Conservation (phyloP, 2,113 vertebrate species). For the Daphoenositta chrysoptera region DNA sequence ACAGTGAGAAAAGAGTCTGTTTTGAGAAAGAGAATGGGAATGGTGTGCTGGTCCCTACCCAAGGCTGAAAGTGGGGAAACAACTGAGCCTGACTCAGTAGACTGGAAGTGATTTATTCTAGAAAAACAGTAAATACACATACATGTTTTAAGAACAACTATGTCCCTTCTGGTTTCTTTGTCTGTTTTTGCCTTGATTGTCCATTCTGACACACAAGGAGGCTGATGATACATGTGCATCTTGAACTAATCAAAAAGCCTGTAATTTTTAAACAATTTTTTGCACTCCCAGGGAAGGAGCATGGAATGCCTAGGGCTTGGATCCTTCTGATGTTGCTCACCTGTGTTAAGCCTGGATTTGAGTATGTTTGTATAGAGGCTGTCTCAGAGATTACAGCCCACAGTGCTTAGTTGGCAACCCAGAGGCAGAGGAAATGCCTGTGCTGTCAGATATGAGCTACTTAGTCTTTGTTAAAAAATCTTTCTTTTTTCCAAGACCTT, state of each 20-base stretch:
- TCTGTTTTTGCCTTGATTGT: neutral
- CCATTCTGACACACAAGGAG: neutral
- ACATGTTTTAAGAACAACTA: fast-evolving
- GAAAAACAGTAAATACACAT: neutral
- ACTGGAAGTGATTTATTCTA: neutral
- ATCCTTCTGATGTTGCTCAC: neutral
- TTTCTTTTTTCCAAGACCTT: neutral
- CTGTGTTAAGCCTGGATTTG: neutral
- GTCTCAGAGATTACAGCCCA: neutral
- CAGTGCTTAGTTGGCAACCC: neutral
- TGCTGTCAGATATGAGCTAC: neutral
- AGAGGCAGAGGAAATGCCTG: neutral
- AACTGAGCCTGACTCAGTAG: neutral
- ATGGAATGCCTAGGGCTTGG: neutral
- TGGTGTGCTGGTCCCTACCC: neutral
- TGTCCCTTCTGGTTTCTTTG: neutral
- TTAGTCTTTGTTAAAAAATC: neutral
- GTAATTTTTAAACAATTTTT: neutral
- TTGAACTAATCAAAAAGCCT: neutral
- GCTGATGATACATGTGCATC: neutral
- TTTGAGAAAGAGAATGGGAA: neutral
- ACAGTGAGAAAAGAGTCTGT: neutral
- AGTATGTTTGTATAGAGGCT: neutral
- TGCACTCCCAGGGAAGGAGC: neutral
- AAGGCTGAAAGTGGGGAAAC: neutral